A percentile compares a stretch with the other conserved stretches of the same genome.
Conservation (phyloP, 2,113 vertebrate species). For the Rallus limicola region DNA sequence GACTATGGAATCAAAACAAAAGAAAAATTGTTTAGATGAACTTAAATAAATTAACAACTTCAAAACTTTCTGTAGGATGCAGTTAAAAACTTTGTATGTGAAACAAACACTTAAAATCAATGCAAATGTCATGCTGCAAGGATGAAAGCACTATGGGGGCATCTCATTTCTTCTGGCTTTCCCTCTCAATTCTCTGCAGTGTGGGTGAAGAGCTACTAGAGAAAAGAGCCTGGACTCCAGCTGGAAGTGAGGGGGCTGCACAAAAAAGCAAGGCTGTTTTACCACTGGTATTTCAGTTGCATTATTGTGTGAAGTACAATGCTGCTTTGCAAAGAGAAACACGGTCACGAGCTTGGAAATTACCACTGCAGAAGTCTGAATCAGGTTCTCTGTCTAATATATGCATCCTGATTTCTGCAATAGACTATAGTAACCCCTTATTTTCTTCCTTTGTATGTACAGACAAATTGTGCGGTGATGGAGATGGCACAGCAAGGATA, state of each 20-base stretch:
- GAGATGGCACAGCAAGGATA: background rate
- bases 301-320: background rate
- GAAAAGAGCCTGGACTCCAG: background rate
- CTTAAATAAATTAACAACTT: background rate
- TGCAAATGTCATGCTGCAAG: background rate
- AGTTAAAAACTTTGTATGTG: background rate
- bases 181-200: background rate
- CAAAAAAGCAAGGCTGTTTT: background rate
- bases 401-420: background rate
- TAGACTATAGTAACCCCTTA: background rate
- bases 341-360: background rate
- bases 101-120: background rate
- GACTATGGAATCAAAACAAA: background rate
- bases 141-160: background rate
- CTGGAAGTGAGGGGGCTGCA: background rate
- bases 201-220: background rate
- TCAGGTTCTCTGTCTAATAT: background rate
- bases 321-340: background rate
- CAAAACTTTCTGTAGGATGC: background rate
- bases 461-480: background rate
- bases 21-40: background rate
- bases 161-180: background rate
- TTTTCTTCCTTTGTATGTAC: background rate
- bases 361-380: rapidly evolving
- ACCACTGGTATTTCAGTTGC: background rate